Evolutionary conservation across 2,113 vertebrate genomes (phyloP), one percentile per base, ranked within the genome.

Genomic region (Rhagologus leucostigma): DNA sequence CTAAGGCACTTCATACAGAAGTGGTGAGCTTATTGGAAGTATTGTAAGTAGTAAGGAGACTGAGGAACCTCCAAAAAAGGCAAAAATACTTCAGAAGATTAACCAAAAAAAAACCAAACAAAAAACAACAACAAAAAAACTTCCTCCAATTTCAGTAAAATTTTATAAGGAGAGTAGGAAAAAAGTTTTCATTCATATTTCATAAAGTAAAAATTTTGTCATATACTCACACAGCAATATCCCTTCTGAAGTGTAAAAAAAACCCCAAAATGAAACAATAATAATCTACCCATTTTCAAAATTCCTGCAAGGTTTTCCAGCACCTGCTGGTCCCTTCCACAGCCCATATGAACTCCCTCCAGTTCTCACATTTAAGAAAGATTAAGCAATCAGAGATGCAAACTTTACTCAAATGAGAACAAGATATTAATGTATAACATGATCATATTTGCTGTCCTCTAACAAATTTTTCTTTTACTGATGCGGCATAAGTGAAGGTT

Each of bases 291-390:
- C 1, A 1, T 50, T 87, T 77, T 35, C 32, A 77, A 62, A 17
- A 80, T 37, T 56, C 13, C 35, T 37, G 21, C 0, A 0, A 65
- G 18, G 11, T 81, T 75, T 87, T 78, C 9, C 23, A 89, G 11
- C 1, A 10, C 6, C 10, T 2, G 1, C 8, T 24, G 4, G 15
- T 53, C n/a, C 16, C 30, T 68, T 39, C 22, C 42, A 46, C 1
- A 13, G 47, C 6, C 32, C 5, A 16, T 4, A 57, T 2, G 16
- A 93, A 70, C 2, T 2, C 11, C 2, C 5, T 57, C 3, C 42
- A 87, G n/a, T 39, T 35, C 37, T 57, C 20, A 26, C 11, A 65
- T 30, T 33, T 74, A 37, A 81, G 33, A 33, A 65, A 70, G 6
- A 76, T 22, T 17, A 77, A 26, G 22, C 13, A 73, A 73, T 35